Evolutionary conservation across 2,113 vertebrate genomes (phyloP).

Genomic region (Gallinago undulata): DNA sequence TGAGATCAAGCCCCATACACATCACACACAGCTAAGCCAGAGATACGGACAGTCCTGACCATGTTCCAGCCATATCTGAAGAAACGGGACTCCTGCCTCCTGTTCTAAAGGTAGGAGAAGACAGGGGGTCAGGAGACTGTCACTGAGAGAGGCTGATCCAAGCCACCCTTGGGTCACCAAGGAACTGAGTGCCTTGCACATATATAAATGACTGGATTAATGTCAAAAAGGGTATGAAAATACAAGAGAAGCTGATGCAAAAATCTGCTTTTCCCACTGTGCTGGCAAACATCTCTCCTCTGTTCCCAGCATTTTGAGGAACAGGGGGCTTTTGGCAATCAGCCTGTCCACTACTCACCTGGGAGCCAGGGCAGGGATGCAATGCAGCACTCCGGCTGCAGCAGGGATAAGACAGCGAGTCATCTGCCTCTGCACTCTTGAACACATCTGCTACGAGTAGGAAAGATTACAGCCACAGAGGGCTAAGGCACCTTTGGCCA

Average conservation of each 20-base stretch:
- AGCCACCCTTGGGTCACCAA: neutral
- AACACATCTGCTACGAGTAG: neutral
- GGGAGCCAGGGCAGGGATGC: neutral
- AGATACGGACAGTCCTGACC: neutral
- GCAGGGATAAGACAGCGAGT: neutral
- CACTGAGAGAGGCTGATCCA: neutral
- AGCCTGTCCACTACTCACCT: neutral
- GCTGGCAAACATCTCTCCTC: neutral
- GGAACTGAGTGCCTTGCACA: neutral
- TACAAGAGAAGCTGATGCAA: neutral
- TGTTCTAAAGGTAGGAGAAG: neutral
- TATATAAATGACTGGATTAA: neutral
- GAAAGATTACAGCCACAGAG: neutral
- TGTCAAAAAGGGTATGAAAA: neutral
- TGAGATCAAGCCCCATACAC: neutral
- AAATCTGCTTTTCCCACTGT: neutral
- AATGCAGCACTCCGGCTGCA: neutral
- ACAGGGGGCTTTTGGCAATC: neutral
- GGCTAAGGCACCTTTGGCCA: neutral
- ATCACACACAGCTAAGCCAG: neutral
- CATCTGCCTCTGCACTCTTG: neutral
- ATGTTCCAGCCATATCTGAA: neutral
- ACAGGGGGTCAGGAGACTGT: neutral
- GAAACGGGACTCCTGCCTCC: neutral
- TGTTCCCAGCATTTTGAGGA: neutral